Evolutionary conservation across 2,797 vertebrate species (phyloP).

Genomic region (Anomalospiza imberbis): DNA sequence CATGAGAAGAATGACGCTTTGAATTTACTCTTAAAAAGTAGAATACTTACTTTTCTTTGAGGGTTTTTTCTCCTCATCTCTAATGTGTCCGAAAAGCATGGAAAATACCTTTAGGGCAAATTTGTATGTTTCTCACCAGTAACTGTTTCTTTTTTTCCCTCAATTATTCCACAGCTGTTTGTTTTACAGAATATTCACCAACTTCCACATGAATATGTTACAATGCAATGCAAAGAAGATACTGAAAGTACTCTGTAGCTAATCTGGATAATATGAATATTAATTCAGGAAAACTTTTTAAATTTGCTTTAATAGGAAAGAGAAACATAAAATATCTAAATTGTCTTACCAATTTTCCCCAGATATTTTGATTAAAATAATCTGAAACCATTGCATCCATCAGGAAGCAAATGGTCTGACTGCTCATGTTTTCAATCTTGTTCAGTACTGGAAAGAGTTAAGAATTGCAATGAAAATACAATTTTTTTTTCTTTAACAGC

Average conservation of each 20-base stretch:
- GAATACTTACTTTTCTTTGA: constrained; percentile 69
- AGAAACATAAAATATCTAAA: constrained; percentile 54
- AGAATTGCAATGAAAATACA: neutral
- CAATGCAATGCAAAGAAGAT: constrained; percentile 20
- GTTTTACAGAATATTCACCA: constrained; percentile 63
- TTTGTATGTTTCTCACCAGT: constrained; percentile 30
- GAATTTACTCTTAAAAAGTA: constrained; percentile 63
- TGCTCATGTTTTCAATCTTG: neutral
- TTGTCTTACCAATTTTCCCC: constrained; percentile 41
- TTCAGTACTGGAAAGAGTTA: constrained; percentile 13
- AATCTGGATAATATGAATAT: constrained; percentile 61
- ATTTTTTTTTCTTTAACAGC: constrained; percentile 13
- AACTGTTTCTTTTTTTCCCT: neutral
- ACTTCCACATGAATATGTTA: constrained; percentile 49
- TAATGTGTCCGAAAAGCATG: neutral
- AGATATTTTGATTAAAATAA: constrained; percentile 40
- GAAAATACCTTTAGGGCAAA: constrained; percentile 2
- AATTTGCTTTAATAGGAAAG: constrained; percentile 68
- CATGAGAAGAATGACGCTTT: constrained; percentile 46
- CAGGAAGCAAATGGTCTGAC: constrained; percentile 6
- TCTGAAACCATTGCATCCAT: neutral
- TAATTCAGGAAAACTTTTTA: constrained; percentile 64
- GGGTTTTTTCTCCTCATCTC: constrained; percentile 4
- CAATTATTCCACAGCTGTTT: constrained; percentile 59
- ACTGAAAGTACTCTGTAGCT: constrained; percentile 41